Conservation (phyloP, 2,797 vertebrate species). For the Lates japonicus region DNA sequence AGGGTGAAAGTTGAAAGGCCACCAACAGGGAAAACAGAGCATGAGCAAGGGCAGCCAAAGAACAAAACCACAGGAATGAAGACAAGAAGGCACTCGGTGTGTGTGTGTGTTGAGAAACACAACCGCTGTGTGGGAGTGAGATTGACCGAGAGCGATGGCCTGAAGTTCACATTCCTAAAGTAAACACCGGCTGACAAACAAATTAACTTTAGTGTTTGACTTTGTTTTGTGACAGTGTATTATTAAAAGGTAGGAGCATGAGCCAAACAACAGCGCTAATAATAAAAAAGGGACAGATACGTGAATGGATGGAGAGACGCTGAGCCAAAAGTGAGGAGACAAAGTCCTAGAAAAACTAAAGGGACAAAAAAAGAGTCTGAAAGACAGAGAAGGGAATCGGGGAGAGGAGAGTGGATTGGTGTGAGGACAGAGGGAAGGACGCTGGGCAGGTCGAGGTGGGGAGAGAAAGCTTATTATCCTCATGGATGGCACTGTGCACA, state of each 20-base stretch:
- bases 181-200: slow-evolving; percentile 37
- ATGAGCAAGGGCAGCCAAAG: slow-evolving; percentile 47
- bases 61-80: slow-evolving; percentile 38
- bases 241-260: slow-evolving; percentile 21
- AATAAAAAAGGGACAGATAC: slow-evolving; percentile 18
- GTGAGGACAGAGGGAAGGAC: slow-evolving; percentile 65
- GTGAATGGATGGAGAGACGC: slow-evolving; percentile 8
- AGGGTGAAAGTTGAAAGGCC: slow-evolving; percentile 47
- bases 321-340: slow-evolving; percentile 34
- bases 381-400: slow-evolving; percentile 13
- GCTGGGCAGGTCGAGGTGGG: slow-evolving; percentile 37
- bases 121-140: not conserved
- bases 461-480: slow-evolving; percentile 65
- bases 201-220: slow-evolving; percentile 57
- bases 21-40: slow-evolving; percentile 44
- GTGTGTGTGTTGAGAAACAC: slow-evolving; percentile 2
- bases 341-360: slow-evolving; percentile 9
- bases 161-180: slow-evolving; percentile 21
- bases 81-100: slow-evolving; percentile 2
- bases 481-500: slow-evolving; percentile 51
- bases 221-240: slow-evolving; percentile 44
- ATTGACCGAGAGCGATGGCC: slow-evolving; percentile 13
- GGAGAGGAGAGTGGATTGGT: slow-evolving; percentile 19
- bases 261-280: slow-evolving; percentile 32
- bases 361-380: slow-evolving; percentile 25